A percentile compares a stretch with the other conserved stretches of the same genome.
Conservation (phyloP, 2,888 invertebrate species). For the Drosophila setosimentum region DNA sequence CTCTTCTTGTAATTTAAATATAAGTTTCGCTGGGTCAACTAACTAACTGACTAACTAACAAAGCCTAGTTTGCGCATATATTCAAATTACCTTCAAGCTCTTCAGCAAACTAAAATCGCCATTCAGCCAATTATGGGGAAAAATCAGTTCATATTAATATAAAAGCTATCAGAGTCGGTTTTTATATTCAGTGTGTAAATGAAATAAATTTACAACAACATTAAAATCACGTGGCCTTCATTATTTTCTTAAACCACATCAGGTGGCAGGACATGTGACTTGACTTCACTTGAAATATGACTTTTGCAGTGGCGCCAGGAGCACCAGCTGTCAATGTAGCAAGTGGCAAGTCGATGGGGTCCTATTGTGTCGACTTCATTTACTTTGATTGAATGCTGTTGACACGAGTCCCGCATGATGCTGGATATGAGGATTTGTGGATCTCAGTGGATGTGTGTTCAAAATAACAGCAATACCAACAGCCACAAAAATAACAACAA, state of each 20-base stretch:
- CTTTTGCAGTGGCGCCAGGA: background rate
- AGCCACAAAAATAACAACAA: background rate
- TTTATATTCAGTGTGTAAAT: conserved; percentile 11
- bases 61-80: background rate
- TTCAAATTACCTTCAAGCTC: background rate
- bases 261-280: conserved; percentile 65
- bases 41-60: background rate
- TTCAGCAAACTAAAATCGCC: background rate
- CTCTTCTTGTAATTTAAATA: background rate
- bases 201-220: conserved; percentile 19
- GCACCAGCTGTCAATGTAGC: conserved; percentile 25
- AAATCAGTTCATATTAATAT: background rate
- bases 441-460: conserved; percentile 37
- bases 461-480: conserved; percentile 40
- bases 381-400: conserved; percentile 68
- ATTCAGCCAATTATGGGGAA: background rate
- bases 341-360: conserved; percentile 18
- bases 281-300: conserved; percentile 30
- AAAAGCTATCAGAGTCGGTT: conserved; percentile 9
- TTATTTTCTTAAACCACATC: conserved; percentile 8
- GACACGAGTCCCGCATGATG: conserved; percentile 34
- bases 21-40: background rate
- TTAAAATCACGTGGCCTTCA: conserved; percentile 28
- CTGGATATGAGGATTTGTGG: conserved; percentile 6
- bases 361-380: conserved; percentile 37